Evolutionary conservation across 2,888 invertebrate species (phyloP).

Genomic region (Endotricha flammealis): DNA sequence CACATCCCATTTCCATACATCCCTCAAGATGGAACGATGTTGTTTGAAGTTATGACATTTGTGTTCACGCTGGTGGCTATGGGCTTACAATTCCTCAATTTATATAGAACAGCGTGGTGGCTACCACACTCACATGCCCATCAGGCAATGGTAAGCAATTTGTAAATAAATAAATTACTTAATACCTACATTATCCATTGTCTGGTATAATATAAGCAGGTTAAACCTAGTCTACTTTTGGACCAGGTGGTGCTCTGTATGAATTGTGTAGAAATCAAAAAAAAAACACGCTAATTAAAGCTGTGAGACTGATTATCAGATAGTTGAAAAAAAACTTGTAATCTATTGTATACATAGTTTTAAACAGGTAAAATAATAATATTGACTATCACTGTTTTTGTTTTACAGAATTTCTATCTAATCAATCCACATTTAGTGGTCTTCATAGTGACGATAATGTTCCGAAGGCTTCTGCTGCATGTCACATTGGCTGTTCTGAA

Average conservation of each 20-base stretch:
- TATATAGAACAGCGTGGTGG: conserved; percentile 99
- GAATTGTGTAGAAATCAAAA: too few species aligned
- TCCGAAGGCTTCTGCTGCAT: conserved; percentile 87
- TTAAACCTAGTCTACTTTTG: too few species aligned
- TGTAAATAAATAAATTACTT: too few species aligned
- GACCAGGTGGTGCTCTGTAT: too few species aligned
- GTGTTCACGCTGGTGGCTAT: conserved; percentile 87
- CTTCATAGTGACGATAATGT: conserved; percentile 89
- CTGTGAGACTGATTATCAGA: too few species aligned
- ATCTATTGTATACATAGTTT: too few species aligned
- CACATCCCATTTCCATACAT: conserved; percentile 89
- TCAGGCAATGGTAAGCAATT: conserved; percentile 92
- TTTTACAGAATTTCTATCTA: conserved; percentile 93
- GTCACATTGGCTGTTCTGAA: conserved; percentile 72
- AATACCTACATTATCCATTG: too few species aligned
- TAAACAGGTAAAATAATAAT: conserved; percentile 2
- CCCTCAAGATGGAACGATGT: conserved; percentile 87
- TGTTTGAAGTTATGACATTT: conserved; percentile 92
- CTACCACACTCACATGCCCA: conserved; percentile 93
- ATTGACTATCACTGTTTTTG: too few species aligned
- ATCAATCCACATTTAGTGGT: conserved; percentile 93
- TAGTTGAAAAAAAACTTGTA: too few species aligned
- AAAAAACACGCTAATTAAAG: too few species aligned
- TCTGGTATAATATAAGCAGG: too few species aligned
- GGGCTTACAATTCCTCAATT: conserved; percentile 93